phyloP scores from a whole-genome alignment of 2,888 invertebrate species.

The Drosophila pegasa region DNA sequence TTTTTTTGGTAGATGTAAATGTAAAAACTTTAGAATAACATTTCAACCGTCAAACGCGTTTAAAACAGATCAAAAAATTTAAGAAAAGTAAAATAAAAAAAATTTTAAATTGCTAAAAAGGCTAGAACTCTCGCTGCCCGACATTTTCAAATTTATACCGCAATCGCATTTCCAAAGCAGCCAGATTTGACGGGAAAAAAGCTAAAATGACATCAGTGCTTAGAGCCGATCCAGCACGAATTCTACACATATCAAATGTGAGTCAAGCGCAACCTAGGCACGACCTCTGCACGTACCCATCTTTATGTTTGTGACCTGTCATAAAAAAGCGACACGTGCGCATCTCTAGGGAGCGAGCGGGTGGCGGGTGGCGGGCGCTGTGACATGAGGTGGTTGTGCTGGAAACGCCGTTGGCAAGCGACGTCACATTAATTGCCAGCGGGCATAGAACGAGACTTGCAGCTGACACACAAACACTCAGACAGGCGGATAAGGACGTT shows the following conservation, averaged over 20 bases:
- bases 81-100: background rate
- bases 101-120: background rate
- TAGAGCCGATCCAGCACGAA: background rate
- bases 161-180: too few relatives aligned
- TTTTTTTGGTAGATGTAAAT: too few relatives aligned
- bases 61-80: background rate
- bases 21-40: too few relatives aligned
- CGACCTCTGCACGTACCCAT: constrained; percentile 1
- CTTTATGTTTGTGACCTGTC: constrained; percentile 2
- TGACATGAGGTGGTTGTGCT: constrained; percentile 11
- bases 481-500: constrained; percentile 53
- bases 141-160: too few relatives aligned
- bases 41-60: too few relatives aligned
- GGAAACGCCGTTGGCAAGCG: constrained; percentile 52
- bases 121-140: too few relatives aligned
- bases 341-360: constrained; percentile 25
- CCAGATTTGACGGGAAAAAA: too few relatives aligned
- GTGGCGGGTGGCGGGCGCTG: too few relatives aligned
- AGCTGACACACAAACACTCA: constrained; percentile 41
- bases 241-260: background rate
- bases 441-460: constrained; percentile 53
- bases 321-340: constrained; percentile 6
- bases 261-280: background rate
- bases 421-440: constrained; percentile 67
- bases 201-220: too few relatives aligned